These are phyloP conservation scores for Colossoma macropomum DNA, from an alignment of 2,113 vertebrate genomes.

Conservation along the genomic window DNA sequence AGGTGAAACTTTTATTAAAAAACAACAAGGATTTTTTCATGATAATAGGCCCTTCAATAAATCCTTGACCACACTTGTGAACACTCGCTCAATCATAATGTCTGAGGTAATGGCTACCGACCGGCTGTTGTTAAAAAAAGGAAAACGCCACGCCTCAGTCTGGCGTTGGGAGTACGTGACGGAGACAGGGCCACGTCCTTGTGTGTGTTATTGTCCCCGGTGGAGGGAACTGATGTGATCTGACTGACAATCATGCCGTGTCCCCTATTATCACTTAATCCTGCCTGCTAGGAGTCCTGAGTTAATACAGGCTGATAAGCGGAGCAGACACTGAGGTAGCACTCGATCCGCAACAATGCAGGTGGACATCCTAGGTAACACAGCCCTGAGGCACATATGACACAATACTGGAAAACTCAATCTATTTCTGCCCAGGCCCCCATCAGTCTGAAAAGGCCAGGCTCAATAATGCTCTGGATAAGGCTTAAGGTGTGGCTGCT, in stretches of 20 bases:
- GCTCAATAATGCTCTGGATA: neutral
- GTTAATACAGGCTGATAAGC: conserved; percentile 53
- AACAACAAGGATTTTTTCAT: neutral
- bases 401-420: conserved; percentile 5
- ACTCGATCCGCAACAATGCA: conserved; percentile 4
- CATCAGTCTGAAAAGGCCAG: neutral
- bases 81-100: conserved; percentile 70
- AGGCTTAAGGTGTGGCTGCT: neutral
- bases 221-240: conserved; percentile 69
- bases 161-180: conserved; percentile 9
- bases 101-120: neutral
- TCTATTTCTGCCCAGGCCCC: neutral
- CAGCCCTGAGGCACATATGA: neutral
- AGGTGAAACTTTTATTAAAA: neutral
- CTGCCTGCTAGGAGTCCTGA: conserved; percentile 55
- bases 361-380: conserved; percentile 26
- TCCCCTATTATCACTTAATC: conserved; percentile 65
- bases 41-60: conserved; percentile 67
- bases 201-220: conserved; percentile 69
- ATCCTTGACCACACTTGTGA: conserved; percentile 62
- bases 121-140: neutral
- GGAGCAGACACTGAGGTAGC: conserved; percentile 17
- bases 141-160: neutral
- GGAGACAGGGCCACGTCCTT: conserved; percentile 69
- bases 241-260: conserved; percentile 68